Evolutionary conservation across 2,113 vertebrate genomes (phyloP).

Genomic region (Solea solea): DNA sequence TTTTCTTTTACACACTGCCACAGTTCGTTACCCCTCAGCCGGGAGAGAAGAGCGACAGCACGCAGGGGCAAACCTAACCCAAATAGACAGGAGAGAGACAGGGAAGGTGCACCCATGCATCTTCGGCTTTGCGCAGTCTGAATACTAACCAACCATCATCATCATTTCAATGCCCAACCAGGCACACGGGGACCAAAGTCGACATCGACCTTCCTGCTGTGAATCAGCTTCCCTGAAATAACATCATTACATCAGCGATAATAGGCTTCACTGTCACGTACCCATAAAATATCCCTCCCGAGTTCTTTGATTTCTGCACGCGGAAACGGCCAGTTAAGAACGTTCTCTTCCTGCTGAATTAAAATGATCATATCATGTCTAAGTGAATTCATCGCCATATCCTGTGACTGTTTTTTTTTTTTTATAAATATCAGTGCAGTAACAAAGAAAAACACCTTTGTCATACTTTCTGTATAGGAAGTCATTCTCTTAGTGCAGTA

Average conservation of each 20-base stretch:
- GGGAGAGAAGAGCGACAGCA: conserved; percentile 27
- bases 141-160: conserved; percentile 27
- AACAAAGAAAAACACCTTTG: background rate
- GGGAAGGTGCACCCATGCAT: conserved; percentile 15
- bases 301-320: conserved; percentile 11
- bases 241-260: conserved; percentile 57
- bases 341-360: background rate
- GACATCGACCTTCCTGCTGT: conserved; percentile 43
- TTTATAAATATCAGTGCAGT: background rate
- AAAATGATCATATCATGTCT: no score
- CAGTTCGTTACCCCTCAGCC: conserved; percentile 43
- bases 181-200: conserved; percentile 16
- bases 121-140: conserved; percentile 23
- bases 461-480: background rate
- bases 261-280: conserved; percentile 39
- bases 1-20: conserved; percentile 39
- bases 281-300: conserved; percentile 7
- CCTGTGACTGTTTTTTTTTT: background rate
- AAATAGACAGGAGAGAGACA: conserved; percentile 37
- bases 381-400: background rate
- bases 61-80: conserved; percentile 18
- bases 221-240: conserved; percentile 56
- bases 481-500: background rate
- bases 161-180: conserved; percentile 14
- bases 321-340: background rate